Evolutionary conservation across 1,140 invertebrate genomes (phyloP).

Genomic region (Acyrthosiphon pisum): DNA sequence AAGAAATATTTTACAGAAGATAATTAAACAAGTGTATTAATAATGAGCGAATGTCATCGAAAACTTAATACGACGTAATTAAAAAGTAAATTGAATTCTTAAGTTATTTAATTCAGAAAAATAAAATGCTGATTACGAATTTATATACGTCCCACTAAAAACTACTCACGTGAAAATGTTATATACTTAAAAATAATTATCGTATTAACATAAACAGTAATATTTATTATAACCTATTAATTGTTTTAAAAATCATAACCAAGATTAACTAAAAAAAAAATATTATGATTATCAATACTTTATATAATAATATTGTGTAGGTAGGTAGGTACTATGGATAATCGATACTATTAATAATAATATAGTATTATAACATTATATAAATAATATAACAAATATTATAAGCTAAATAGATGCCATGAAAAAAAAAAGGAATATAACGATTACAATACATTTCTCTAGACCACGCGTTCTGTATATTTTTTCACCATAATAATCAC

Average conservation of each 20-base stretch:
- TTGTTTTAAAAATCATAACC: neutral
- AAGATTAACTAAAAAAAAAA: neutral
- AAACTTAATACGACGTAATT: neutral
- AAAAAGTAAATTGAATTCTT: constrained; percentile 20
- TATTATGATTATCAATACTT: neutral
- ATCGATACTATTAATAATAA: neutral
- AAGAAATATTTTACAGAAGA: neutral
- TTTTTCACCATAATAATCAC: too few species aligned
- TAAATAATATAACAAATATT: neutral
- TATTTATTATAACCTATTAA: neutral
- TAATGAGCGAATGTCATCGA: constrained; percentile 22
- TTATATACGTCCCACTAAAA: neutral
- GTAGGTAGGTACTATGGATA: neutral
- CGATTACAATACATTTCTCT: too few species aligned
- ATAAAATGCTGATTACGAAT: neutral
- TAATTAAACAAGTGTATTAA: constrained; percentile 24
- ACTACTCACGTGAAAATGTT: neutral
- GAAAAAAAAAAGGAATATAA: neutral
- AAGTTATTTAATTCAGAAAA: neutral
- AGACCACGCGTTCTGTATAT: too few species aligned
- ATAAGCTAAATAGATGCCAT: neutral
- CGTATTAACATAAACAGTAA: neutral
- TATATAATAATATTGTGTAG: neutral
- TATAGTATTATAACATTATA: neutral
- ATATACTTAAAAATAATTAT: neutral